Base-by-base conservation (phyloP, 2,888 invertebrate species). In the Icerya purchasi region DNA sequence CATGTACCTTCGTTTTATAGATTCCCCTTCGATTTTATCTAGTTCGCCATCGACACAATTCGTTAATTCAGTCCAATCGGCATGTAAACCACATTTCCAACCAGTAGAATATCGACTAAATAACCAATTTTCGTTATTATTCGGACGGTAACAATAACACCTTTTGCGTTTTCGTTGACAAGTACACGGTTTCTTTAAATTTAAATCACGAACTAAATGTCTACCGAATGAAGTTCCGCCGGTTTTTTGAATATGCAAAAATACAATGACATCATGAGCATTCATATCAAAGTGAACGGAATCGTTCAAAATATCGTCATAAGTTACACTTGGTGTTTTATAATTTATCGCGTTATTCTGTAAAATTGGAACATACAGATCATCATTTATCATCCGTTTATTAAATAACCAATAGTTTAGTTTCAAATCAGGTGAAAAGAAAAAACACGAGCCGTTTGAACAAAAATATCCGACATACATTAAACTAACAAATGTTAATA, bases 211-310 rank as follows among this genome's bases (percentile, higher is more conserved):
- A 61, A 97, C 96, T 66, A 98, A 78, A 75, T 96, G 94, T 70
- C 87, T 84, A 59, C 97, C 98, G 71, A 98, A 97, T 5, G 91
- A 84, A 51, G 97, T 97, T 24, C 98, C 98, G 59, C 97, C 97
- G 58, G 97, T 98, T 76, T 98, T 98, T 74, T 98, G 98, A 72
- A 98, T 96, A 72, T 98, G 97, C 66, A 98, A 76, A 79, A 98
- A 82, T 59, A 98, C 96, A 79, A 98, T 86, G 60, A 98, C 97
- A 75, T 98, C 97, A 69, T 89, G 86, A 14, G 86, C 87, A 70
- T 86, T 84, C 74, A 90, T 85, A 72, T 90, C 86, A 74, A 90
- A 90, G 68, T 84, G 80, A 72, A 87, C 87, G 74, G 84, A 70
- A 53, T 87, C 87, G 70, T 86, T 86, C 60, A 88, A 76, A 67